Base-by-base conservation (phyloP, 2,797 vertebrate genomes). In the Synanceia verrucosa region DNA sequence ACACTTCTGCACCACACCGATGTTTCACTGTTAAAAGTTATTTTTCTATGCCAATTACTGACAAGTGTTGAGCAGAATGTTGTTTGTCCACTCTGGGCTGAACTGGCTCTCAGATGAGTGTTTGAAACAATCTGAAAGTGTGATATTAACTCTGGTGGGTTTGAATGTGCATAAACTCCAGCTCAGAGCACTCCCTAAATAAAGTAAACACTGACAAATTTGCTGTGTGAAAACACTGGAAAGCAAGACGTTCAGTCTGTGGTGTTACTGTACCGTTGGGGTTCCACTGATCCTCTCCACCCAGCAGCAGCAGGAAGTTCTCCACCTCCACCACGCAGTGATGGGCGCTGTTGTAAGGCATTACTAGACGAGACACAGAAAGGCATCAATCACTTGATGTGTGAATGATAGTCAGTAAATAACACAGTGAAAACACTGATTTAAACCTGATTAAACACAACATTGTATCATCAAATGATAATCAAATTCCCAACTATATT, bases 271-370 rank as follows among this genome's bases (percentile, higher is more conserved):
- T 99, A 99, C 98, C 98, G 11, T 99, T 99, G 39, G 98, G 98
- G 89, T 99, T 99, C 98, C 98, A 99, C 33, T 99, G 98, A 92
- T 99, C 98, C 91, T 99, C 98, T 94, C 98, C 98, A 33, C 98
- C 98, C 48, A 99, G 83, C 79, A 99, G 95, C 11, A 99, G 95
- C 88, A 99, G 91, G 89, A 99, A 99, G 94, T 99, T 99, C 91
- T 99, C 98, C 82, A 99, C 97, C 91, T 99, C 97, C 78, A 99
- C 98, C 6, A 99, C 96, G 53, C 98, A 99, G 91, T 99, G 98
- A 94, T 99, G 98, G 60, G 98, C 98, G 10, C 98, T 99, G 95
- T 99, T 99, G 90, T 99, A 99, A 74, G 98, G 98, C 98, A 99
- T 99, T 94, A 99, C 98, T 99, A 88, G 56, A 94, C 83, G 50